These are phyloP conservation scores for Aporophyla nigra DNA, from an alignment of 2,888 invertebrate species.

Conservation along the genomic window DNA sequence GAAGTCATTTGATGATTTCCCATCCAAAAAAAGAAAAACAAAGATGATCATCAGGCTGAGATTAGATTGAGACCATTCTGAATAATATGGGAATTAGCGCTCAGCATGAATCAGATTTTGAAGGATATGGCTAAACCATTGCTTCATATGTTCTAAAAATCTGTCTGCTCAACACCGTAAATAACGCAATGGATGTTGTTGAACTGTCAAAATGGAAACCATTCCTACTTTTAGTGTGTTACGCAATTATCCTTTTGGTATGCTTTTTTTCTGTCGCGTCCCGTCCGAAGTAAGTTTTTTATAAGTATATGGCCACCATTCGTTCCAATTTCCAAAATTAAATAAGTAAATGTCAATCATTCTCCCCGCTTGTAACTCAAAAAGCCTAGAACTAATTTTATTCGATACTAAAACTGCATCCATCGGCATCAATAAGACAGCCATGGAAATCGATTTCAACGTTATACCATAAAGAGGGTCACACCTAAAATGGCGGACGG, in stretches of 20 bases:
- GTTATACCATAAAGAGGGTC: conserved; percentile 30
- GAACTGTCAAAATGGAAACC: no score
- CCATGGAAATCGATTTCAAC: conserved; percentile 50
- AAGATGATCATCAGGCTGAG: no score
- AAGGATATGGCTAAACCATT: no score
- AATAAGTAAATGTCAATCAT: conserved; percentile 56
- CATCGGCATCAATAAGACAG: conserved; percentile 40
- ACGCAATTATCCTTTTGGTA: no score
- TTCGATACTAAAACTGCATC: conserved; percentile 51
- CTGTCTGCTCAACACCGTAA: no score
- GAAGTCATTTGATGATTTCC: no score
- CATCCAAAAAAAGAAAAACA: no score
- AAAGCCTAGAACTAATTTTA: conserved; percentile 57
- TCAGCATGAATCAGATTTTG: not conserved
- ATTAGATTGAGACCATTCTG: not conserved
- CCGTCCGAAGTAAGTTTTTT: not conserved
- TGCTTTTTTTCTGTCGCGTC: not conserved
- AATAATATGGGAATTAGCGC: not conserved
- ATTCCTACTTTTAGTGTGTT: no score
- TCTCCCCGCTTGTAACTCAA: conserved; percentile 34
- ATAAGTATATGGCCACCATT: conserved; percentile 9
- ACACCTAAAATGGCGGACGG: conserved; percentile 41
- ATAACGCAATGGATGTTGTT: no score
- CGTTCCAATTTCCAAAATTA: conserved; percentile 32
- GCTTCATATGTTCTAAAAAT: no score